Conservation (phyloP, 2,113 vertebrate species). For the Potamarius usumacintae region DNA sequence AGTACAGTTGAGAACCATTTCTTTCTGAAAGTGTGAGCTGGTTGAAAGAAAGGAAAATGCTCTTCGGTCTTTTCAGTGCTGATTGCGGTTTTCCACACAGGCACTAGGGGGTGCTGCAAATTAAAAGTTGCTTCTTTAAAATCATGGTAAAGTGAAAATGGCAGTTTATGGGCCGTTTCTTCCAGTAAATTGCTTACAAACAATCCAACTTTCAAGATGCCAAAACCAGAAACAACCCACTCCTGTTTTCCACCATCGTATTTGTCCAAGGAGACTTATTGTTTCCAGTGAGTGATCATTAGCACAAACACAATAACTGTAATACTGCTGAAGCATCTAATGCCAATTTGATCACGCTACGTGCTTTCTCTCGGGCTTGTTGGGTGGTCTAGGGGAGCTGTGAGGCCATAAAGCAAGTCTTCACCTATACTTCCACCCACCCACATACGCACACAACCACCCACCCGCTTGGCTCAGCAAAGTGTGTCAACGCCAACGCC, state of each 20-base stretch:
- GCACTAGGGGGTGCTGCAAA: not conserved
- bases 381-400: constrained; percentile 17
- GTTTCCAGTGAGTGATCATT: constrained; percentile 9
- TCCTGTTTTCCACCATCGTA: not conserved
- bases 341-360: not conserved
- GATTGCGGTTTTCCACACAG: not conserved
- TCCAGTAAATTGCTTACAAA: constrained; percentile 2
- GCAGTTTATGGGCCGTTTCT: not conserved
- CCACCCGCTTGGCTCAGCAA: constrained; percentile 8
- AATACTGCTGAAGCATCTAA: not conserved
- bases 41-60: not conserved
- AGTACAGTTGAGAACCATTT: not conserved
- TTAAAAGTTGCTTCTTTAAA: not conserved
- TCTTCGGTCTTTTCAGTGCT: not conserved
- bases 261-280: not conserved
- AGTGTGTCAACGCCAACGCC: constrained; percentile 35
- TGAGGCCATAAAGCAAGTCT: constrained; percentile 13
- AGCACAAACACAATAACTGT: not conserved
- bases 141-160: constrained; percentile 9
- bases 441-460: constrained; percentile 23
- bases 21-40: not conserved
- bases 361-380: not conserved
- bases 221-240: not conserved
- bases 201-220: not conserved
- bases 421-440: constrained; percentile 24